phyloP scores from a whole-genome alignment of 2,888 invertebrate genomes.

The Microchrysa polita region DNA sequence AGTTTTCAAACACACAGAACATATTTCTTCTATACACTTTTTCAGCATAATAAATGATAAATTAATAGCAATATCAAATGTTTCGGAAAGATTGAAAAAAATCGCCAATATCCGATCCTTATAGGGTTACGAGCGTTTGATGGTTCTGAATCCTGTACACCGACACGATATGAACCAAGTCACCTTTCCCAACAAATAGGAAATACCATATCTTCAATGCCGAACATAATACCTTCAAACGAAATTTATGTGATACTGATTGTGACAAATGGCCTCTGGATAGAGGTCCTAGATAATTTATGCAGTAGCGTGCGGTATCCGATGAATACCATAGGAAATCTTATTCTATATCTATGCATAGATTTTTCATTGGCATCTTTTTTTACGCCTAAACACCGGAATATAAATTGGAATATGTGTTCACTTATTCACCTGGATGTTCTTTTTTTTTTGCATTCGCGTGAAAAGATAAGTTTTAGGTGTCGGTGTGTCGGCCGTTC shows the following conservation, averaged over 20 bases:
- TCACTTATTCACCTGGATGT: conserved; percentile 18
- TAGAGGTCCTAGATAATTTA: conserved; percentile 40
- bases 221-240: conserved; percentile 26
- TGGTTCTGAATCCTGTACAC: background rate
- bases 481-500: background rate
- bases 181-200: conserved; percentile 8
- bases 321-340: background rate
- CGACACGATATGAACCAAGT: conserved; percentile 2
- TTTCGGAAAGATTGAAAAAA: conserved; percentile 39
- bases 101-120: conserved; percentile 27
- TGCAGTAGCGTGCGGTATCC: conserved; percentile 24
- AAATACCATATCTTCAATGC: too few relatives aligned
- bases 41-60: conserved; percentile 45
- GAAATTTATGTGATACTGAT: conserved; percentile 45
- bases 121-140: conserved; percentile 41
- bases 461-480: background rate
- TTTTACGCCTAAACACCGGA: conserved; percentile 30
- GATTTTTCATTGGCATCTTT: background rate
- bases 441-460: background rate
- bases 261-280: conserved; percentile 45
- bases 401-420: conserved; percentile 41
- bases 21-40: too few relatives aligned
- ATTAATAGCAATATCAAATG: conserved; percentile 42
- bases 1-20: too few relatives aligned
- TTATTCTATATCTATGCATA: conserved; percentile 12